Percentiles rank a stretch among this genome's conserved stretches.
Conservation (phyloP, 2,113 vertebrate species). For the Phaethon lepturus region DNA sequence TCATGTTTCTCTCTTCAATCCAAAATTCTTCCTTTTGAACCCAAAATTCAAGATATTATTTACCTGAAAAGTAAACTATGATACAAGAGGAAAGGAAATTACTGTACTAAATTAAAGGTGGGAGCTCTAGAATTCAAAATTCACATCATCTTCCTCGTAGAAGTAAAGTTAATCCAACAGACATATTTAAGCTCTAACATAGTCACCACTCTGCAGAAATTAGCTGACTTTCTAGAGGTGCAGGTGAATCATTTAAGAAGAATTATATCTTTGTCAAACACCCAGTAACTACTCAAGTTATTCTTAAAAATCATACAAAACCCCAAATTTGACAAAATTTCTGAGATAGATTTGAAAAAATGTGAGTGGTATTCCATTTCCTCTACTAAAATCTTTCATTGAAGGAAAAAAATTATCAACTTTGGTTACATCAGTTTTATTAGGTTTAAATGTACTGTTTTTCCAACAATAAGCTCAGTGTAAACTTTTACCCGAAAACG, state of each 20-base stretch:
- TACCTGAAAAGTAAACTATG: neutral
- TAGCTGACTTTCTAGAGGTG: neutral
- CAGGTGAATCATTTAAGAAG: accelerated
- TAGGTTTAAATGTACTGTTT: neutral
- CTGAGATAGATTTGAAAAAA: neutral
- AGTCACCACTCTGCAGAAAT: neutral
- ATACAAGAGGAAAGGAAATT: neutral
- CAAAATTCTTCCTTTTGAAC: neutral
- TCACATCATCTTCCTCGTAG: neutral
- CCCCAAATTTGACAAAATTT: neutral
- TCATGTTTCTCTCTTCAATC: neutral
- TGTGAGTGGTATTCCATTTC: neutral
- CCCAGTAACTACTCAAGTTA: neutral
- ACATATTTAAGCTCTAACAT: neutral
- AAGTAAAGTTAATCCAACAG: neutral
- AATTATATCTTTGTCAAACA: neutral
- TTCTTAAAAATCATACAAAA: neutral
- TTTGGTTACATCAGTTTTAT: neutral
- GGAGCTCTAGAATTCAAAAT: neutral
- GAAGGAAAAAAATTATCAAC: neutral
- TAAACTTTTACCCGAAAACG: neutral
- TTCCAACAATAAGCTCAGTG: neutral
- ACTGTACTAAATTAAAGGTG: neutral
- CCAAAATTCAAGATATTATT: neutral
- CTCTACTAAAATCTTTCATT: neutral